Conservation (phyloP, 2,113 vertebrate genomes). For the Ctenodactylus gundi region DNA sequence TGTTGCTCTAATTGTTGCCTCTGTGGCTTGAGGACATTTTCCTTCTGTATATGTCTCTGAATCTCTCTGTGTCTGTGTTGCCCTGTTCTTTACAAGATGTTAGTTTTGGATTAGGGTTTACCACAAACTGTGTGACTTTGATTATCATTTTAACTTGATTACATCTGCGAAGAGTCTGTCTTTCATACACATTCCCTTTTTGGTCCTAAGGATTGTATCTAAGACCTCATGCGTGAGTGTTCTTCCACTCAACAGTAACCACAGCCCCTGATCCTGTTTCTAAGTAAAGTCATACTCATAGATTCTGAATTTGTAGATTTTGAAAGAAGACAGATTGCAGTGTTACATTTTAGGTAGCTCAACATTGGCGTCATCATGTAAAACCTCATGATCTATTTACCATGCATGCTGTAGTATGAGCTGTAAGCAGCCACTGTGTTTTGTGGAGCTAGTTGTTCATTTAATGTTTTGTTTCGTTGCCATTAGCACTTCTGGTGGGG, state of each 20-base stretch:
- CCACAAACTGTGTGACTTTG: neutral
- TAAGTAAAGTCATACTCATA: neutral
- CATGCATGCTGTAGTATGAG: neutral
- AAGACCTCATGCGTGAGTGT: neutral
- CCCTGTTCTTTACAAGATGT: neutral
- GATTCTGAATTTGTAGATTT: neutral
- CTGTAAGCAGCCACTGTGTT: neutral
- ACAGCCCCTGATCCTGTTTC: neutral
- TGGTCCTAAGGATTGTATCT: neutral
- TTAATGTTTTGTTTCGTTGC: neutral
- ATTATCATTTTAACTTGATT: conserved; percentile 7
- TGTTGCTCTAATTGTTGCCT: neutral
- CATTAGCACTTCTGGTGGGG: neutral
- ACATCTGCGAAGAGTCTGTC: neutral
- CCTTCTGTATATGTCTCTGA: neutral
- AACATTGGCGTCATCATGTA: neutral
- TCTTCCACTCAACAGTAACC: neutral
- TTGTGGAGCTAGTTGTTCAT: neutral
- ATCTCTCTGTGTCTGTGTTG: neutral
- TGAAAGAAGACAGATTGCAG: neutral
- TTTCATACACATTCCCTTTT: neutral
- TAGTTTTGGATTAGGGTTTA: neutral
- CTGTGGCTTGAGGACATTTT: neutral
- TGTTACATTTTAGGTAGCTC: neutral
- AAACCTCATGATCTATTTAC: neutral